Evolutionary conservation across 2,113 vertebrate genomes (phyloP), one percentile per base, ranked within the genome.

Genomic region (Rissa tridactyla): DNA sequence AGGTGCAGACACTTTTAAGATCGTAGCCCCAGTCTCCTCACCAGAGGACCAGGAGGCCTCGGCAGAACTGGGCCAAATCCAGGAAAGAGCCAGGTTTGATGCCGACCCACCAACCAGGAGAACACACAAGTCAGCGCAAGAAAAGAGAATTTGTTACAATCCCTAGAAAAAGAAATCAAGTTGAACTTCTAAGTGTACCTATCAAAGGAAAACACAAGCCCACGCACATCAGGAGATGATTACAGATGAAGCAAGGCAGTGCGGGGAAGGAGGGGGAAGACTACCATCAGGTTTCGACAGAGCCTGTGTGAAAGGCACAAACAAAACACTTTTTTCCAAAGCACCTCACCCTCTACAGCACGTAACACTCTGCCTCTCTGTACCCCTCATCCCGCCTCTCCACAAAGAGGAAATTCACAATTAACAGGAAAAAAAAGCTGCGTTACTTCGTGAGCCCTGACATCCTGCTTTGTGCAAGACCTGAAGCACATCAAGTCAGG

Each of bases 361-460:
- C 6, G 4, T 13, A 27, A 44, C n/a, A 5, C 77, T 9, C 78
- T 42, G 42, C 16, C 60, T 55, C 81, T 32, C 70, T 32, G 5
- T 3, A 57, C 13, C 34, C 44, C 65, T 66, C 15, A 1, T 47
- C 61, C 19, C 0, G 0, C 47, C 23, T 51, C 44, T 72, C 19
- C 22, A 4, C 29, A 26, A 42, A 80, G 62, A 55, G 65, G 25
- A 83, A 89, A 91, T 29, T 60, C 38, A 38, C 58, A 65, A 52
- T 46, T n/a, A 86, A 68, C n/a, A 75, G 22, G 29, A 29, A 64
- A 16, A 71, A 16, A 79, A 66, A 42, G 6, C 38, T 18, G 46
- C 1, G 1, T 32, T 49, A 22, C 26, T 51, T 57, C 1, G 0
- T 16, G 16, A 79, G 36, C 75, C 68, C n/a, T 4, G 23, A 26